Evolutionary conservation across 1,140 invertebrate species (phyloP), one percentile per base, ranked within the genome.

Genomic region (Agrypnia vestita): DNA sequence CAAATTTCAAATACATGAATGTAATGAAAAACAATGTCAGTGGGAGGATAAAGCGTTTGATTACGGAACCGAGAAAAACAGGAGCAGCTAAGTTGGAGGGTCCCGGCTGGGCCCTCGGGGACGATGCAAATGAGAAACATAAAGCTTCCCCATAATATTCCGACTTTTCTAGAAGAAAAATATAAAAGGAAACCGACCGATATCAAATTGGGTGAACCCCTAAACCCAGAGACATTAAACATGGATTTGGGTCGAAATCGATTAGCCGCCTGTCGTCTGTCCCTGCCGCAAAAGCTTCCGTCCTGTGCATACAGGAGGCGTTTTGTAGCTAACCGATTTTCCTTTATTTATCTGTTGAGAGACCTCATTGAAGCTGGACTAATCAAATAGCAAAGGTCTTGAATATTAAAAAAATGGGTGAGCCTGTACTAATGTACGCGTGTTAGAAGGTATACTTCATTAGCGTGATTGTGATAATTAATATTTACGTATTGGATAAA

Each of bases 171-270:
- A 43, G 19, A 43, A 72, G 78, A 71, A 79, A 79, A 79, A 71
- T 76, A 72, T 53, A 82, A 76, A 80, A 71, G 61, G 59, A 77
- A 79, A 69, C 67, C 49, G 69, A 79, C 61, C 75, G 69, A 80
- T 80, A 82, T 80, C 78, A 82, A 82, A 82, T 82, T 80, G 74
- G 53, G 72, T 61, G 75, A 82, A 59, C 74, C 69, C 49, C 67
- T 79, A 79, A 82, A 78, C 80, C 77, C 47, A 35, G 77, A 79
- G 74, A 82, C 77, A 82, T 82, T 82, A 82, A 82, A 82, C 81
- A 82, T 82, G 78, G 81, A 80, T 82, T 77, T 80, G 78, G 81
- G 81, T 80, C 74, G 81, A 64, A 79, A 82, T 82, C 81, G 81
- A 82, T 82, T 80, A 82, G 74, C 62, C 76, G 43, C 11, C 74